Percentiles rank a stretch among this genome's conserved stretches.
phyloP scores from a whole-genome alignment of 2,888 invertebrate species.

The Carabus problematicus region DNA sequence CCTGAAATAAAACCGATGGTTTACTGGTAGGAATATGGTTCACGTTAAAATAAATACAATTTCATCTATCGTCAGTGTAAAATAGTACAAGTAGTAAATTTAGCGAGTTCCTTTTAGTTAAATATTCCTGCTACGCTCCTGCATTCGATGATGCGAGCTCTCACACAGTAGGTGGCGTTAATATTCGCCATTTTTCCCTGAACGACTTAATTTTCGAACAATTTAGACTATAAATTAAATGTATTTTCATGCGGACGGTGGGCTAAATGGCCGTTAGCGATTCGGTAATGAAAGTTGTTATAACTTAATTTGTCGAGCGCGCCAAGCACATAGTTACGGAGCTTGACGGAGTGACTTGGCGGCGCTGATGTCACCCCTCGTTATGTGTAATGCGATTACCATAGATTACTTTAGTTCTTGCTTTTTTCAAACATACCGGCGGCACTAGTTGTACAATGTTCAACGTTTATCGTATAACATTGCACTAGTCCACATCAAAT shows the following conservation, averaged over 20 bases:
- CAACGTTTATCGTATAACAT: constrained; percentile 20
- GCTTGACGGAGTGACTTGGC: constrained; percentile 9
- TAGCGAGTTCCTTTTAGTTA: too few species aligned
- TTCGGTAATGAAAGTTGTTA: constrained; percentile 9
- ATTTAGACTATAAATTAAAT: constrained; percentile 11
- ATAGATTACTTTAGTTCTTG: not conserved
- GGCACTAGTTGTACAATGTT: not conserved
- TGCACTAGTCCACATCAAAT: constrained; percentile 18
- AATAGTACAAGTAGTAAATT: too few species aligned
- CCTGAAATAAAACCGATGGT: too few species aligned
- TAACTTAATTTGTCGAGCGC: constrained; percentile 2
- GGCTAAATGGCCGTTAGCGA: constrained; percentile 3
- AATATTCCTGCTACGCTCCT: too few species aligned
- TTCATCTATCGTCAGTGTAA: too few species aligned
- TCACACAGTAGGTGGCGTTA: too few species aligned
- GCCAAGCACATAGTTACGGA: not conserved
- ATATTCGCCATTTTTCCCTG: not conserved
- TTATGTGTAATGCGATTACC: not conserved
- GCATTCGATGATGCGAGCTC: too few species aligned
- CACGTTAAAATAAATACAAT: too few species aligned
- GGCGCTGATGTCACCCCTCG: not conserved
- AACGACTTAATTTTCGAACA: constrained; percentile 8
- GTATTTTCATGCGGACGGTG: constrained; percentile 3
- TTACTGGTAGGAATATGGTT: too few species aligned
- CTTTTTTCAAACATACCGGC: not conserved